phyloP scores from a whole-genome alignment of 2,113 vertebrate species.

The Melanotaenia duboulayi region DNA sequence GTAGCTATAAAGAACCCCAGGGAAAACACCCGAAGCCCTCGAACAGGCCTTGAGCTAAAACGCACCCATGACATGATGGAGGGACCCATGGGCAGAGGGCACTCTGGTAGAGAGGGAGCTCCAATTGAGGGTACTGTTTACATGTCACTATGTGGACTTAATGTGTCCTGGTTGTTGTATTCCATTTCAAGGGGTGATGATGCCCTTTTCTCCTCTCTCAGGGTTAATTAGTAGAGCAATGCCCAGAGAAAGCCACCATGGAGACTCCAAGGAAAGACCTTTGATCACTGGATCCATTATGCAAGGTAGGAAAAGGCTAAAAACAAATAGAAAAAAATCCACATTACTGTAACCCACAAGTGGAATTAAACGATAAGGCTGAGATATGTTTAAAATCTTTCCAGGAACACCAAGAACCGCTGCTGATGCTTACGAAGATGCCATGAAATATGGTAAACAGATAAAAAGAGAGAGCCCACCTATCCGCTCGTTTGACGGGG shows the following conservation, averaged over 20 bases:
- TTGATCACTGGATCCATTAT: constrained; percentile 96
- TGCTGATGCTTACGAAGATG: constrained; percentile 92
- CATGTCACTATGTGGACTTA: not conserved
- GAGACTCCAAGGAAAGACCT: constrained; percentile 92
- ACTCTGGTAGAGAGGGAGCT: constrained; percentile 88
- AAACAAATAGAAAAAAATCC: not conserved
- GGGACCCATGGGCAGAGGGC: constrained; percentile 86
- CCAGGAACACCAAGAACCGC: constrained; percentile 94
- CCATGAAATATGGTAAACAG: constrained; percentile 94
- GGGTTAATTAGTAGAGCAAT: constrained; percentile 94
- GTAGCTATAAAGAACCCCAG: constrained; percentile 94
- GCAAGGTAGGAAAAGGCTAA: constrained; percentile 86
- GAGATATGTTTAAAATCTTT: constrained; percentile 27
- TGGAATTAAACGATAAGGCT: not conserved
- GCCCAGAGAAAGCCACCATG: constrained; percentile 91
- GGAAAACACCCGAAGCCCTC: constrained; percentile 95
- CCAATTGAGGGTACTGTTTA: constrained; percentile 89
- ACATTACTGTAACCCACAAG: not conserved
- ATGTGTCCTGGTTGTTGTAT: not conserved
- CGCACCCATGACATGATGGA: constrained; percentile 95
- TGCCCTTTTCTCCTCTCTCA: constrained; percentile 53
- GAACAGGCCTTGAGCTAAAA: constrained; percentile 92
- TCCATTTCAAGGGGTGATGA: constrained; percentile 2
- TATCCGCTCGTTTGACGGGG: constrained; percentile 92
- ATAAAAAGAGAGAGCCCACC: constrained; percentile 96